phyloP scores from a whole-genome alignment of 2,888 invertebrate genomes.

The Eremobia ochroleuca region DNA sequence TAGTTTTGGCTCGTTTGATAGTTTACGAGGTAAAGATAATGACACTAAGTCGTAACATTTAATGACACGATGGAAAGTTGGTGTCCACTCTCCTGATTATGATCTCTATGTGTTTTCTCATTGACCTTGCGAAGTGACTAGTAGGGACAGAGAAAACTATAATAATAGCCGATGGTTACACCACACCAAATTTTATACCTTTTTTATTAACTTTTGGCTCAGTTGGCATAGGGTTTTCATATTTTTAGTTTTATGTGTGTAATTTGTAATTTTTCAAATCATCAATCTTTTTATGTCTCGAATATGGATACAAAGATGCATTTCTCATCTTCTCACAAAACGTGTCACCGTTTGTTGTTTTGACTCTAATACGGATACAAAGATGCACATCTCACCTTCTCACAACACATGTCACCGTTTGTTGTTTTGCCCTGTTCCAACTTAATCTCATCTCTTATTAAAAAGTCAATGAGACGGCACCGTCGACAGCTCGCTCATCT shows the following conservation, averaged over 20 bases:
- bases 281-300: not conserved
- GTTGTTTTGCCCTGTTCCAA: slow-evolving; percentile 50
- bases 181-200: not conserved
- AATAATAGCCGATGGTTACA: not conserved
- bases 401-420: slow-evolving; percentile 52
- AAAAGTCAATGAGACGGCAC: slow-evolving; percentile 60
- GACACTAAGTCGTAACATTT: slow-evolving; percentile 41
- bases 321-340: no score
- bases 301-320: slow-evolving; percentile 16
- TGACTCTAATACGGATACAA: slow-evolving; percentile 10
- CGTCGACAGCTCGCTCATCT: slow-evolving; percentile 59
- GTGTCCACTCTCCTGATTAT: slow-evolving; percentile 34
- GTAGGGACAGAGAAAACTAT: not conserved
- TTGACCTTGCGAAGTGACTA: slow-evolving; percentile 12
- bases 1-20: slow-evolving; percentile 40
- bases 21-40: slow-evolving; percentile 43
- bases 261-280: not conserved
- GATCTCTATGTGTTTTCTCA: slow-evolving; percentile 37
- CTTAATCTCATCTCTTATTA: slow-evolving; percentile 66
- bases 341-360: slow-evolving; percentile 55
- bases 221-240: not conserved
- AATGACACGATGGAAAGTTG: slow-evolving; percentile 33
- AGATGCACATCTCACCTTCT: no score
- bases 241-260: not conserved
- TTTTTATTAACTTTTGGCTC: slow-evolving; percentile 5